These are phyloP conservation scores for Azemiops feae DNA, from an alignment of 2,113 vertebrate species.

Conservation along the genomic window DNA sequence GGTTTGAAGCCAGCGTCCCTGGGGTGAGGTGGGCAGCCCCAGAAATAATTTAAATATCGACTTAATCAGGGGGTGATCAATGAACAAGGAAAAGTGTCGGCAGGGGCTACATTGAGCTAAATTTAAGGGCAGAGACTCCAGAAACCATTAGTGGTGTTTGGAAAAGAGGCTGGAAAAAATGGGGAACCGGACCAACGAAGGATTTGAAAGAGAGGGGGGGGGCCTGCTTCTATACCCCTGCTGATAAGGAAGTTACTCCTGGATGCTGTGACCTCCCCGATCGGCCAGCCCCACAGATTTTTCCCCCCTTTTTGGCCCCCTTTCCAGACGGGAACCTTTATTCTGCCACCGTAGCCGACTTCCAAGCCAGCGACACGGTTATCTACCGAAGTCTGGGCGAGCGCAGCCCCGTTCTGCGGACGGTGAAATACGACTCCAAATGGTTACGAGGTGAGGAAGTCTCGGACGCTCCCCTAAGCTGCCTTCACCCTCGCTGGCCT, in stretches of 20 bases:
- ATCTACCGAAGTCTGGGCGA: conserved; percentile 89
- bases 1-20: not conserved
- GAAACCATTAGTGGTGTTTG: not conserved
- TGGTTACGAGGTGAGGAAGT: conserved; percentile 86
- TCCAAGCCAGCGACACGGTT: conserved; percentile 88
- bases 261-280: not conserved
- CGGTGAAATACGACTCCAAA: conserved; percentile 92
- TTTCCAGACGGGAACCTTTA: conserved; percentile 86
- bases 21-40: not conserved
- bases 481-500: not conserved
- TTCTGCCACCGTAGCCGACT: conserved; percentile 89
- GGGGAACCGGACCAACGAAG: not conserved
- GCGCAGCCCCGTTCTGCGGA: conserved; percentile 79
- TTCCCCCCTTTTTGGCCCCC: not conserved
- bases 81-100: not conserved
- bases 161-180: not conserved
- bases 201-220: not conserved
- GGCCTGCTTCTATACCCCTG: not conserved
- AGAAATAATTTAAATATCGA: not conserved
- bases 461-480: not conserved
- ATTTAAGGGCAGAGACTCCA: not conserved
- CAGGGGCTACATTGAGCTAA: not conserved
- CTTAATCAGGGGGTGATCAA: not conserved
- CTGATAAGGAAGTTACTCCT: not conserved
- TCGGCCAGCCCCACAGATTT: not conserved